Base-by-base conservation (phyloP, 2,888 invertebrate genomes). In the Stomorhina lunata region DNA sequence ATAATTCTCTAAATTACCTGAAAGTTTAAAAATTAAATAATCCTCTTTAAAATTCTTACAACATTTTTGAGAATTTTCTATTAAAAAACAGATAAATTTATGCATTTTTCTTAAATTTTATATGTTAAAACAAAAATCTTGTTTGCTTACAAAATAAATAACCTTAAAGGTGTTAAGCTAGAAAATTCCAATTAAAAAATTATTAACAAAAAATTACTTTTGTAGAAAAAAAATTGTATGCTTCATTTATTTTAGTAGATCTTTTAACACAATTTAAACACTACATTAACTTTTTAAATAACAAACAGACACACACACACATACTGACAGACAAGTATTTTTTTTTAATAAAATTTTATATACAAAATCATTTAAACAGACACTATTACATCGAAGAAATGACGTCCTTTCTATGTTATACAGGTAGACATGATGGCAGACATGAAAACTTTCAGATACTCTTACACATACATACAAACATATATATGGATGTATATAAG, bases 181-280 rank as follows among this genome's bases (percentile, higher is more conserved):
- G 4, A 32, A 43, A 40, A 4, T 29, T 22, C 32, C 29, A 27
- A 29, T 50, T 48, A 72, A 40, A 32, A 40, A 32, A 22, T 12
- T 37, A 57, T 37, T 65, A 57, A 50, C 15, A 1, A 48, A 12
- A 29, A 43, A 29, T 5, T 43, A 29, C 6, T 3, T 12, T 45
- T 15, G 20, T 45, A 25, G 22, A 10, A 22, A 48, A 9, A 20
- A 61, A 61, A 72, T 59, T 66, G 25, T 61, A 50, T 53, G 25
- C 22, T 27, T 45, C 66, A 72, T 72, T 73, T 68, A 53, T 32
- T 78, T 81, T 68, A 40, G 53, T 61, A 22, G 7, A 45, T 55
- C 34, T 61, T 72, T 68, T 48, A 66, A 81, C 78, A 81, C 78
- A 68, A 61, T 61, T 72, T 68, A 55, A 66, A 81, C 78, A 81